Conservation (phyloP, 2,797 vertebrate species). For the Myotis myotis region DNA sequence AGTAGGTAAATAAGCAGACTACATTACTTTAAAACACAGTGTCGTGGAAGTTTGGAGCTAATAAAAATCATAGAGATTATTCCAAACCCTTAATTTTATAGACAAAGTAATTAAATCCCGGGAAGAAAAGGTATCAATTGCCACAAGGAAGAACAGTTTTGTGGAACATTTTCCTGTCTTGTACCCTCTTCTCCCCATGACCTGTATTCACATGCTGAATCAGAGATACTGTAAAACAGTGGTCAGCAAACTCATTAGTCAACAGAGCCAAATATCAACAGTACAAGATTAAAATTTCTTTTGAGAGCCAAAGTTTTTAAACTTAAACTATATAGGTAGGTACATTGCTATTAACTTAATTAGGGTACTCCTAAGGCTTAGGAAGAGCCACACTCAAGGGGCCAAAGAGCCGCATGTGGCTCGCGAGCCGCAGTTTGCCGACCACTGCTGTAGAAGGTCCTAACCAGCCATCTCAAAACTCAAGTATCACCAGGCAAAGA, state of each 20-base stretch:
- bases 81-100: background rate
- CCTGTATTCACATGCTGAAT: background rate
- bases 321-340: no score
- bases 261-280: no score
- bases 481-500: constrained; percentile 30
- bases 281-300: no score
- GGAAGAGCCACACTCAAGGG: no score
- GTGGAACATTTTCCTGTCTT: background rate
- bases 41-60: background rate
- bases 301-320: no score
- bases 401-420: no score
- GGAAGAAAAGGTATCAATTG: background rate
- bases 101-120: background rate
- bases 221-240: background rate
- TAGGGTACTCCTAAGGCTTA: no score
- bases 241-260: no score
- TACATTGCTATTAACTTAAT: no score
- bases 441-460: background rate
- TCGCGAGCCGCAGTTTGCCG: no score
- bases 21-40: background rate
- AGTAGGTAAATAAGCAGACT: background rate
- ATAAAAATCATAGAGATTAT: background rate
- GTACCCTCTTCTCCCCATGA: background rate
- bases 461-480: background rate
- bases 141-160: background rate